A percentile compares a stretch with the other conserved stretches of the same genome.
phyloP scores from a whole-genome alignment of 2,797 vertebrate genomes.

The Eleutherodactylus coqui region DNA sequence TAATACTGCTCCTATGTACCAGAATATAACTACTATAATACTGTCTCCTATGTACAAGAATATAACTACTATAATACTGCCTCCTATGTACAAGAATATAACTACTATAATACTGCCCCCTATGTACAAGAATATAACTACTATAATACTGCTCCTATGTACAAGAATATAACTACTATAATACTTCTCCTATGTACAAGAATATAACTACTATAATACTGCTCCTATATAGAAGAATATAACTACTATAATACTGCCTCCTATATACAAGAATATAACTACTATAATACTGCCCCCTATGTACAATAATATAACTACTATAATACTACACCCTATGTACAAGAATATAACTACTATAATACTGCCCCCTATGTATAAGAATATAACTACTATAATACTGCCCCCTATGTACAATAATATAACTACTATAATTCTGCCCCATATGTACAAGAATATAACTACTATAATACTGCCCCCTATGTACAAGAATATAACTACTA shows the following conservation, averaged over 20 bases:
- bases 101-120: neutral
- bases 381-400: conserved; percentile 20
- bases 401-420: neutral
- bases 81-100: neutral
- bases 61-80: conserved; percentile 5
- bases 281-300: conserved; percentile 9
- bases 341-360: conserved; percentile 18
- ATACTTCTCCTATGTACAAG: conserved; percentile 1
- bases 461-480: neutral
- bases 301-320: neutral
- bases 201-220: conserved; percentile 3
- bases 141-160: conserved; percentile 21
- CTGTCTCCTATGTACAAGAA: neutral
- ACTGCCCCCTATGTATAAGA: neutral
- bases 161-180: conserved; percentile 24
- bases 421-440: conserved; percentile 1
- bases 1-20: neutral
- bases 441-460: conserved; percentile 1
- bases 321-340: neutral
- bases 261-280: neutral
- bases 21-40: no score
- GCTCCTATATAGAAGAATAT: neutral
- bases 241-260: conserved; percentile 6
- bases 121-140: conserved; percentile 28
- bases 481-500: no score